Evolutionary conservation across 2,888 invertebrate species (phyloP).

Genomic region (Sinhomidia bicolor): DNA sequence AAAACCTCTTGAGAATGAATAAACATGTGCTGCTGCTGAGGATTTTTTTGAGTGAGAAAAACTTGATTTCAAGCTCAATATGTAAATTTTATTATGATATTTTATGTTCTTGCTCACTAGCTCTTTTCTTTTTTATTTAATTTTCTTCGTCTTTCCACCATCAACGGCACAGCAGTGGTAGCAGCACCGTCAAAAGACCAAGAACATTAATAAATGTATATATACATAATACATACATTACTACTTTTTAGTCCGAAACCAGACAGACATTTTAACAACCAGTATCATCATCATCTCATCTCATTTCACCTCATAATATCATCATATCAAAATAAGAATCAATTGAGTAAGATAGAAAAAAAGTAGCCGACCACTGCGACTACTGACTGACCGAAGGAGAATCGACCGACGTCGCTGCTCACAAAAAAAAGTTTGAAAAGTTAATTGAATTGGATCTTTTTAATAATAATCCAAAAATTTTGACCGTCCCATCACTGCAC

Average conservation of each 20-base stretch:
- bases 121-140: constrained; percentile 43
- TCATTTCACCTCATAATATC: too few relatives aligned
- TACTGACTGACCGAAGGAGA: constrained; percentile 35
- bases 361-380: constrained; percentile 20
- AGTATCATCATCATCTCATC: constrained; percentile 24
- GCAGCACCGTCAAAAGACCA: neutral
- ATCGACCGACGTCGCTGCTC: constrained; percentile 29
- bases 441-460: constrained; percentile 65
- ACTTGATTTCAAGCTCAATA: constrained; percentile 67
- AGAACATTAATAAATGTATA: too few relatives aligned
- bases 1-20: constrained; percentile 37
- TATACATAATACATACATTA: neutral
- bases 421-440: constrained; percentile 43
- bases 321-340: constrained; percentile 40
- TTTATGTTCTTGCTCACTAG: constrained; percentile 59
- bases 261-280: constrained; percentile 38
- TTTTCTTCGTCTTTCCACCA: constrained; percentile 23
- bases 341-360: constrained; percentile 30
- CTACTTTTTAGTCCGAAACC: constrained; percentile 11
- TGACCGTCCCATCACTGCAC: constrained; percentile 9
- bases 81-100: constrained; percentile 70
- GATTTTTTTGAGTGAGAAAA: constrained; percentile 69
- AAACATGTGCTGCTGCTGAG: constrained; percentile 44
- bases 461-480: constrained; percentile 36
- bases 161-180: constrained; percentile 34